Conservation (phyloP, 2,888 invertebrate species). For the Eupithecia insigniata region DNA sequence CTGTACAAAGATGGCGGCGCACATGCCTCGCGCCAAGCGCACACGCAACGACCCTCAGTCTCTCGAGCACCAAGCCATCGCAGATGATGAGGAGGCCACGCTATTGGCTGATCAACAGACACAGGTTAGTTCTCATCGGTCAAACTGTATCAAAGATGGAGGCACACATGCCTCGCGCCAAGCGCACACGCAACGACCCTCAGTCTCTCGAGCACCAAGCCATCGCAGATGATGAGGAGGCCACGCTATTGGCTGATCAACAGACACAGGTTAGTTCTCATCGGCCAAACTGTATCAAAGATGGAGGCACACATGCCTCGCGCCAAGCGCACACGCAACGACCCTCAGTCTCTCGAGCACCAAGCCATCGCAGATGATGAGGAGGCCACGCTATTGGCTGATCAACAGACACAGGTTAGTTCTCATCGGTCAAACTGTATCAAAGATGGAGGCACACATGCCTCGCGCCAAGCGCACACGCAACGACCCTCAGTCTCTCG, state of each 20-base stretch:
- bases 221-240: constrained; percentile 77
- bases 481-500: constrained; percentile 63
- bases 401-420: constrained; percentile 78
- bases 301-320: constrained; percentile 86
- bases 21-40: constrained; percentile 75
- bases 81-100: constrained; percentile 76
- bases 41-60: constrained; percentile 62
- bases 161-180: constrained; percentile 79
- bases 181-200: constrained; percentile 65
- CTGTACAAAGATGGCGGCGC: constrained; percentile 85
- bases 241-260: constrained; percentile 73
- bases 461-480: constrained; percentile 66
- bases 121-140: constrained; percentile 60
- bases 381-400: constrained; percentile 71
- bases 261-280: constrained; percentile 72
- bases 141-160: constrained; percentile 83
- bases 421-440: neutral
- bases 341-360: constrained; percentile 63
- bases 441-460: constrained; percentile 87
- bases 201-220: constrained; percentile 65
- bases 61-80: constrained; percentile 69
- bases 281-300: constrained; percentile 60
- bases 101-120: constrained; percentile 78
- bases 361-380: constrained; percentile 78
- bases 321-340: constrained; percentile 61